Conservation (phyloP, 2,113 vertebrate genomes). For the Probosciger aterrimus region DNA sequence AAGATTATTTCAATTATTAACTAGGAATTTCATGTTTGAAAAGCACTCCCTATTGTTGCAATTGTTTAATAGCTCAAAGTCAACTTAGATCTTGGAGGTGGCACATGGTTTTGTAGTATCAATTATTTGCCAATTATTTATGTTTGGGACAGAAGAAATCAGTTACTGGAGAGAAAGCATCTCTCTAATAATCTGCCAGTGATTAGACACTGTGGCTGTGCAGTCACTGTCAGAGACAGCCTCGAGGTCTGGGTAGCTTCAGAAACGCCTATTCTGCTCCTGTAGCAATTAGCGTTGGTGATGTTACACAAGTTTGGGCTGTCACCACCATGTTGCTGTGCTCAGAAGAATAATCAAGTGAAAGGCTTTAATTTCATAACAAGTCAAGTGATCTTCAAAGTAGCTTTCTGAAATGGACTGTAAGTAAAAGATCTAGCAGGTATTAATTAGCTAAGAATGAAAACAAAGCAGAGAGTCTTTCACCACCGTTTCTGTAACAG, state of each 20-base stretch:
- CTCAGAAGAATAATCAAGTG: background rate
- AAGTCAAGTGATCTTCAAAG: background rate
- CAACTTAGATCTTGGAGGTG: background rate
- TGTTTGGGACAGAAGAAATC: background rate
- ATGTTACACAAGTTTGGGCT: background rate
- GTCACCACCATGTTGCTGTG: background rate
- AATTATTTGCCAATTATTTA: background rate
- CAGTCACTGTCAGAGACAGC: fast-evolving
- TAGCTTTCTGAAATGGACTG: background rate
- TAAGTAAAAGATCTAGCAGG: background rate
- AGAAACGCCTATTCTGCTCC: background rate
- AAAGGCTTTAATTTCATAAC: conserved; percentile 3
- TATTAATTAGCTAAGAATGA: background rate
- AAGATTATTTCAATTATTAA: background rate
- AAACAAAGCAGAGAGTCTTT: background rate
- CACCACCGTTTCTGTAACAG: background rate
- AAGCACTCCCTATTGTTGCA: background rate
- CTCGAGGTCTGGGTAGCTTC: background rate
- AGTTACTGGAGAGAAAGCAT: background rate
- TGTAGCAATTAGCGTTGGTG: background rate
- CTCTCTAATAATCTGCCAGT: background rate
- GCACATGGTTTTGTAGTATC: background rate
- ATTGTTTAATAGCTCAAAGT: background rate
- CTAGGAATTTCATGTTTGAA: background rate
- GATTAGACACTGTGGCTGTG: background rate